Evolutionary conservation across 2,888 invertebrate species (phyloP), one percentile per base, ranked within the genome.

Genomic region (Tenthredo distinguenda): DNA sequence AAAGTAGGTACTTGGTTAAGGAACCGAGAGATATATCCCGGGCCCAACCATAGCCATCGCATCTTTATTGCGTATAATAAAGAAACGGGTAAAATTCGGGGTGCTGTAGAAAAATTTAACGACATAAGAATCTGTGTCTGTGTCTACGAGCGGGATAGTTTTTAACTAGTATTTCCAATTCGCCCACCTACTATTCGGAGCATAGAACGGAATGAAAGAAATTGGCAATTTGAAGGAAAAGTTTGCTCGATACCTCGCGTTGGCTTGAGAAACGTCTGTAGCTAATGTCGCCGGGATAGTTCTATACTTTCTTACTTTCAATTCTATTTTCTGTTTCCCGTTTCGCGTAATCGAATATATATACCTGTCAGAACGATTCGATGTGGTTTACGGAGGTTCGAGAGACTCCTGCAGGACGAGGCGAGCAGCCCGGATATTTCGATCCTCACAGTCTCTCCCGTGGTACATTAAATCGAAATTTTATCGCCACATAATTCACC

Each of bases 171-270:
- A 81, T 81, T 62, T 21, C 26, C 21, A 77, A 55, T 77, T 77
- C 34, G 76, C 15, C 2, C 10, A 1, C 37, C n/a, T n/a, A 74
- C n/a, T 15, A 43, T 15, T 43, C n/a, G 50, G 7, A 18, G 18
- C 47, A 47, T 26, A 77, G 9, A 50, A 10, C 85, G 86, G 85
- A 86, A 88, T 81, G 86, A 86, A 87, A 88, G 88, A 87, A 88
- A 90, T 89, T 88, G 90, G 84, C 88, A 88, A 90, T 90, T 89
- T 88, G 86, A 87, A 85, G 85, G 88, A 86, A 88, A 87, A 87
- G 87, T 86, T 87, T 62, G 40, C 81, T 37, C 58, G 81, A 77
- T 77, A 55, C 50, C 21, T 62, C 12, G 43, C 47, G 43, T 21
- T 2, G 21, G 31, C 47, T 68, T 21, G 84, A 47, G 76, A 84